Conservation (phyloP, 1,140 invertebrate species). For the Ooceraea biroi region DNA sequence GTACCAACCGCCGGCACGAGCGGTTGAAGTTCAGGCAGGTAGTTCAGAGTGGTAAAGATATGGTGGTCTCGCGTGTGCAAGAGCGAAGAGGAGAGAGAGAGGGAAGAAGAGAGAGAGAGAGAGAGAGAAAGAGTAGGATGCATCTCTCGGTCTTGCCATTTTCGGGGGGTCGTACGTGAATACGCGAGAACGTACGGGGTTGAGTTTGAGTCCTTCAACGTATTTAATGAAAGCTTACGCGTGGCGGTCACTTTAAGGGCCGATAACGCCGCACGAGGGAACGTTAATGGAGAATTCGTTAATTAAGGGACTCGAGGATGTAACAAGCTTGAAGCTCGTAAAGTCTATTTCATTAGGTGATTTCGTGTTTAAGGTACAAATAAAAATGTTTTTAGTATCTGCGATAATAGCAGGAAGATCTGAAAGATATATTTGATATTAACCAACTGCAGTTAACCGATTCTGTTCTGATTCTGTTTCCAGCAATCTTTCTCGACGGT, state of each 20-base stretch:
- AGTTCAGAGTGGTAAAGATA: conserved; percentile 36
- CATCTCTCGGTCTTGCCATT: conserved; percentile 17
- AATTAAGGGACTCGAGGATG: neutral
- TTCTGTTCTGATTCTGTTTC: conserved; percentile 9
- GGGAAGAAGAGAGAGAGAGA: too few species aligned
- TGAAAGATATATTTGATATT: neutral
- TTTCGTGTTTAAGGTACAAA: neutral
- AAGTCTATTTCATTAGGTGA: neutral
- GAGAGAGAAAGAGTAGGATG: neutral
- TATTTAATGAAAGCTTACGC: conserved; percentile 10
- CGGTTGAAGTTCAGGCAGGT: conserved; percentile 66
- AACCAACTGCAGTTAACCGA: neutral
- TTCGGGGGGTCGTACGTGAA: conserved; percentile 5
- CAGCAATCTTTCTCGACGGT: conserved; percentile 3
- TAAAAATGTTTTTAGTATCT: neutral
- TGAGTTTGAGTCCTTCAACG: conserved; percentile 24
- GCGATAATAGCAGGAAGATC: neutral
- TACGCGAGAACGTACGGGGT: neutral
- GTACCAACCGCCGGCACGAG: conserved; percentile 63
- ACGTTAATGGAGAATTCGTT: conserved; percentile 29
- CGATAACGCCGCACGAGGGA: neutral
- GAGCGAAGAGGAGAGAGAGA: conserved; percentile 11
- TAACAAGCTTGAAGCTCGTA: neutral
- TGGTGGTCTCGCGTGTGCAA: conserved; percentile 51
- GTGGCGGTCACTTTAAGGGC: neutral